Base-by-base conservation (phyloP, 2,113 vertebrate species). In the Miniopterus natalensis region DNA sequence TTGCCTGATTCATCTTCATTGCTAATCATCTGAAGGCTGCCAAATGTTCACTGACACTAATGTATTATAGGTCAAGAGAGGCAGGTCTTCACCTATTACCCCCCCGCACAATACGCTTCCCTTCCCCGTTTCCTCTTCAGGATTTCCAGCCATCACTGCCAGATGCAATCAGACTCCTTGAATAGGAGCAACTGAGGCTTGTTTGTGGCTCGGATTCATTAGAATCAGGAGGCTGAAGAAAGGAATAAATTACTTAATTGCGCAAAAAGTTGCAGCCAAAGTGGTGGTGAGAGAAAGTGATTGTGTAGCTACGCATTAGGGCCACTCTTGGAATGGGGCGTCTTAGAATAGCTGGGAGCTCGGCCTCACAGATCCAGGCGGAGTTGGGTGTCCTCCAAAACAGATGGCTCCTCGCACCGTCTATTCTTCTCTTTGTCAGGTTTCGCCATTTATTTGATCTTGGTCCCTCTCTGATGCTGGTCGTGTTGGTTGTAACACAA, bases 221-320 rank as follows among this genome's bases (percentile, higher is more conserved):
- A 99, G 98, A 99, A 99, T 99, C 98, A 99, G 99, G 99, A 99
- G 99, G 99, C 99, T 98, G 98, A 99, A 99, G 99, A 99, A 99
- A 99, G 99, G 99, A 99, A 99, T 99, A 99, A 99, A 99, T 99
- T 99, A 99, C 99, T 99, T 99, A 99, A 99, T 99, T 99, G 99
- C 99, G 99, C 99, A 99, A 99, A 99, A 99, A 99, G 99, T 99
- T 99, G 99, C 99, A 99, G 99, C 98, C 98, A 98, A 99, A 99
- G 99, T 99, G 98, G 98, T 98, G 98, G 99, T 98, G 98, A 98
- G 98, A 99, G 98, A 98, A 98, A 98, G 98, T 98, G 99, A 99
- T 99, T 99, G 99, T 99, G 99, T 98, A 98, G 99, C 99, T 99
- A 98, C 97, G 98, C 97, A 99, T 99, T 98, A 98, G 99, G 98